phyloP scores from a whole-genome alignment of 2,797 vertebrate genomes.

The Ptychadena robeensis region DNA sequence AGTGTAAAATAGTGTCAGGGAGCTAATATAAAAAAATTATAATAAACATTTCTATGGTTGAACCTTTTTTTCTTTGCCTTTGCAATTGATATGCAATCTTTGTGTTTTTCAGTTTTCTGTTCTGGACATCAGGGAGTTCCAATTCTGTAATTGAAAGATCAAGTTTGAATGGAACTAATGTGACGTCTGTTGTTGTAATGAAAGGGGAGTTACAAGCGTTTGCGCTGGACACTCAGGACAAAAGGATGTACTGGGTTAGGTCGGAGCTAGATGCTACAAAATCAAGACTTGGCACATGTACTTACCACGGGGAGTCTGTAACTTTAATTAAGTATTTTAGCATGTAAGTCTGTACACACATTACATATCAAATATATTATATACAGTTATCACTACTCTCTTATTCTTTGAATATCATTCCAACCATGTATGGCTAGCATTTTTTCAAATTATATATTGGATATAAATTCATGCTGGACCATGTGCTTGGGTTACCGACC shows the following conservation, averaged over 20 bases:
- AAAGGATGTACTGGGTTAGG: conserved; percentile 87
- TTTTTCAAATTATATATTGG: too few species aligned
- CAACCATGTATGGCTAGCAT: too few species aligned
- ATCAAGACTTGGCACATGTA: conserved; percentile 79
- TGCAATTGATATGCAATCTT: too few species aligned
- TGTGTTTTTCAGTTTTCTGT: conserved; percentile 80
- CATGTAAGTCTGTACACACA: conserved; percentile 72
- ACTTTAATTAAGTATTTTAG: conserved; percentile 73
- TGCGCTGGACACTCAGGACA: conserved; percentile 77
- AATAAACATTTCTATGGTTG: too few species aligned
- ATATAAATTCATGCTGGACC: too few species aligned
- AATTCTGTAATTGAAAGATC: conserved; percentile 78
- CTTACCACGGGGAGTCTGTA: conserved; percentile 81
- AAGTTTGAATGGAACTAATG: conserved; percentile 68
- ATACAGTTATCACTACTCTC: too few species aligned
- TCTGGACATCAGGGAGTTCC: conserved; percentile 84
- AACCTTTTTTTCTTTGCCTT: too few species aligned
- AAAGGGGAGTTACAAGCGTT: conserved; percentile 74
- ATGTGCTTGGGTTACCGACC: too few species aligned
- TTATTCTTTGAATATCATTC: too few species aligned
- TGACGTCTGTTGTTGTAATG: conserved; percentile 75
- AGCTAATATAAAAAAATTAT: too few species aligned
- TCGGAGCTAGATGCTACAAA: conserved; percentile 67
- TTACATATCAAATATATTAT: too few species aligned
- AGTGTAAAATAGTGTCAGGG: too few species aligned